A percentile compares a stretch with the other conserved stretches of the same genome.
Conservation (phyloP, 2,888 invertebrate species). For the Lasioglossum villosulum region DNA sequence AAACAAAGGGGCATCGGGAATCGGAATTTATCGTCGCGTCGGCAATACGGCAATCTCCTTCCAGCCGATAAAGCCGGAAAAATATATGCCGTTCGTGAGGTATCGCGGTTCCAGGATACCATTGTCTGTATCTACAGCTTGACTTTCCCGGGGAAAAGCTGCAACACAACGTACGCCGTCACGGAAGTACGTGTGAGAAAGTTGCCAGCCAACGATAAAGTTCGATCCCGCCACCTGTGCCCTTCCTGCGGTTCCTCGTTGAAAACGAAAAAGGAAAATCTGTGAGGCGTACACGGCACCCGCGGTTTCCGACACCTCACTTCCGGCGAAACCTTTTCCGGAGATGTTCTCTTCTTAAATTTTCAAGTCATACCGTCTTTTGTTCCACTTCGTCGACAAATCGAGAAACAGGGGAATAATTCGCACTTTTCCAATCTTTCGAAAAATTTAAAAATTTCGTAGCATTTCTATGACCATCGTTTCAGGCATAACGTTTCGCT, state of each 20-base stretch:
- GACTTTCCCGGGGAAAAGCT: constrained; percentile 32
- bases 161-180: constrained; percentile 18
- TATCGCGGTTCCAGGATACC: constrained; percentile 16
- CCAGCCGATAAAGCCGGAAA: constrained; percentile 69
- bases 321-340: neutral
- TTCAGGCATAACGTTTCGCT: neutral
- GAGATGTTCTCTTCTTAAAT: too few relatives aligned
- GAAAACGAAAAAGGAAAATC: constrained; percentile 3
- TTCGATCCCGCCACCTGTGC: constrained; percentile 45
- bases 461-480: neutral
- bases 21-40: constrained; percentile 69
- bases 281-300: neutral
- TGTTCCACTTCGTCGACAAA: too few relatives aligned
- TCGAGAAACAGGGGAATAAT: neutral
- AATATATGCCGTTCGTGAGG: constrained; percentile 63
- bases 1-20: constrained; percentile 39
- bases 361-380: too few relatives aligned
- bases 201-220: constrained; percentile 39
- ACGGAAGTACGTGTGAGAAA: constrained; percentile 41
- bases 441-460: neutral
- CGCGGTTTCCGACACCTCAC: neutral
- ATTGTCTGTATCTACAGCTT: constrained; percentile 23
- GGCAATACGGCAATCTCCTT: constrained; percentile 69
- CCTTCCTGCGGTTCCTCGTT: constrained; percentile 28
- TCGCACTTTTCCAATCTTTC: neutral